Base-by-base conservation (phyloP, 2,888 invertebrate genomes). In the Crocallis elinguaria region DNA sequence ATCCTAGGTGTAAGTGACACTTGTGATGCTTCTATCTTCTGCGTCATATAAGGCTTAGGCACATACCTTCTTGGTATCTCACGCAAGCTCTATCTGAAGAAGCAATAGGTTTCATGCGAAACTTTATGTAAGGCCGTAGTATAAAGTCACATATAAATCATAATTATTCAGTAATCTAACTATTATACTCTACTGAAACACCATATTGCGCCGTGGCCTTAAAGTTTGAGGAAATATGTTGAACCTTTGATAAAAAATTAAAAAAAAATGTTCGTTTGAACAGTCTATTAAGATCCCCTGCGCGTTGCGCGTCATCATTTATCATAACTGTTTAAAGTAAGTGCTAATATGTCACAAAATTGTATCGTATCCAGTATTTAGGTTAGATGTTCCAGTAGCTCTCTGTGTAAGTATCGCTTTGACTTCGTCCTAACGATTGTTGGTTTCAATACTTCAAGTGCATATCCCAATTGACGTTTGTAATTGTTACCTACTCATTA, bases 151-250 rank as follows among this genome's bases (percentile, higher is more conserved):
- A 77, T 74, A 73, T 78, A 76, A 71, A 74, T 77, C 73, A 69
- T 75, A 77, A 79, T 75, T 78, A 68, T 77, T 75, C 84, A 84
- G 81, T 85, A 82, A 84, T 83, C 48, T 52, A 79, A 86, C 84
- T 86, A 82, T 66, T 82, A 77, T 81, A 83, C 84, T 84, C 86
- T 88, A 90, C 90, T 89, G 88, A 89, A 86, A 91, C 90, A 91
- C 91, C 91, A 91, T 85, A 80, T 86, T 88, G 88, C 84, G 88
- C 90, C 87, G 91, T 90, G 91, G 91, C 91, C 91, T 91, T 91
- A 91, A 88, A 88, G 77, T 54, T 86, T 81, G 77, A 87, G 83
- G 88, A 86, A 83, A 87, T 88, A 77, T 86, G 85, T 88, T 85
- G 53, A 77, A 83, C 81, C 84, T 87, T 88, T 83, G 77, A 77